Evolutionary conservation across 2,888 invertebrate species (phyloP), one percentile per base, ranked within the genome.

Genomic region (Tetragonisca angustula): DNA sequence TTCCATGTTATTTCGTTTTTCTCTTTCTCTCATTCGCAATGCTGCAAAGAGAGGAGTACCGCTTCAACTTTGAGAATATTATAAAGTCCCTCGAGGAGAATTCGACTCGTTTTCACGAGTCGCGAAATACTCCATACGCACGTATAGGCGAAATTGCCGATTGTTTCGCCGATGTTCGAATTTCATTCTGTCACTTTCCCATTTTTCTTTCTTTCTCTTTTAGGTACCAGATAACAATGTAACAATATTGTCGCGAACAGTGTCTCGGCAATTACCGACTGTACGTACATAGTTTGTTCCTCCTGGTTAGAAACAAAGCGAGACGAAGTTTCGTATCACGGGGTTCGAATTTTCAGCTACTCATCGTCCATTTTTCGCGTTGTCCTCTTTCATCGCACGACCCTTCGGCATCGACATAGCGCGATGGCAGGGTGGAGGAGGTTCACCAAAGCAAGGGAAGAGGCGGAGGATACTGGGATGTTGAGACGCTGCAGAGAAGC

Each of bases 381-480:
- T 81, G n/a, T 78, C 79, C 74, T 78, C 71, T 54, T 71, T 32
- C 73, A 72, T 72, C 76, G 19, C 52, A 32, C 74, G 73, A 52
- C 24, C 62, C 74, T 21, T 4, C 76, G 79, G n/a, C 64, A 52
- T 73, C 64, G 68, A 69, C 74, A 61, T 13, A 54, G 75, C 68
- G 27, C 61, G 62, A 62, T 64, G 74, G 76, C 50, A 64, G 77
- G 54, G 36, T 56, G 67, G 61, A 56, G 62, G 78, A 61, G 70
- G 83, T 76, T 83, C 80, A 52, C 67, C 72, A 70, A 77, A 76
- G 84, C 82, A 81, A 81, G 75, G 85, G 81, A 83, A 81, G 75
- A 87, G 82, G 83, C 83, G 83, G 87, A 90, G 89, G 87, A 90
- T 87, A 85, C 76, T 74, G 89, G 85, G 88, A 85, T 82, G 79